Evolutionary conservation across 1,140 invertebrate genomes (phyloP), one percentile per base, ranked within the genome.

Genomic region (Eriosoma lanigerum): DNA sequence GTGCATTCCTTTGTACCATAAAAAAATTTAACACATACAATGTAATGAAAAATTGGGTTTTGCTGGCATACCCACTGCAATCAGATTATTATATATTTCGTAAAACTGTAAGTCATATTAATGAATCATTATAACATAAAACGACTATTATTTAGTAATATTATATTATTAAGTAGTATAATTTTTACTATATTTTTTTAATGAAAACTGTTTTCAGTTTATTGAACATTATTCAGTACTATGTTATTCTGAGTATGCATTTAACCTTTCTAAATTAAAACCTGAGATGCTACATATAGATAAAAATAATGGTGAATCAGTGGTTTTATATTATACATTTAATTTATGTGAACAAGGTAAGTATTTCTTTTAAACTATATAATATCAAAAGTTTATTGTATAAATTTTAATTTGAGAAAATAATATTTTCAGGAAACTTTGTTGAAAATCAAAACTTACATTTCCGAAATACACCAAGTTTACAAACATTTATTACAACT

Each of bases 221-320:
- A 26, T 78, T 26, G 75, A 78, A 78, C 9, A 78, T 58, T 78
- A 78, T 21, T 78, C 75, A 24, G 32, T 78, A 19, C 15, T 78
- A 38, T 78, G 75, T 78, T 78, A 62, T 10, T 62, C 26, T 12
- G 75, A 78, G 38, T 78, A 78, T 62, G 56, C 75, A n/a, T 78
- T 78, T 48, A 60, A 60, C 10, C 21, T 78, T 19, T 48, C 44
- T 0, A 78, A 78, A 78, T 44, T 78, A 19, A 78, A 62, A 17
- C 75, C 75, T 21, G 75, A 78, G 1, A 62, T 78, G 75, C 38
- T 78, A 10, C 26, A 32, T 78, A 62, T 78, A 24, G 21, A 62
- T 15, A 58, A 44, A 62, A 60, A 29, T 12, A 46, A 46, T 62
- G 75, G 75, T 17, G 15, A 24, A 5, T 13, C 26, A 13, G 21